These are phyloP conservation scores for Eulimnadia texana DNA, from an alignment of 1,140 invertebrate genomes.

Conservation along the genomic window DNA sequence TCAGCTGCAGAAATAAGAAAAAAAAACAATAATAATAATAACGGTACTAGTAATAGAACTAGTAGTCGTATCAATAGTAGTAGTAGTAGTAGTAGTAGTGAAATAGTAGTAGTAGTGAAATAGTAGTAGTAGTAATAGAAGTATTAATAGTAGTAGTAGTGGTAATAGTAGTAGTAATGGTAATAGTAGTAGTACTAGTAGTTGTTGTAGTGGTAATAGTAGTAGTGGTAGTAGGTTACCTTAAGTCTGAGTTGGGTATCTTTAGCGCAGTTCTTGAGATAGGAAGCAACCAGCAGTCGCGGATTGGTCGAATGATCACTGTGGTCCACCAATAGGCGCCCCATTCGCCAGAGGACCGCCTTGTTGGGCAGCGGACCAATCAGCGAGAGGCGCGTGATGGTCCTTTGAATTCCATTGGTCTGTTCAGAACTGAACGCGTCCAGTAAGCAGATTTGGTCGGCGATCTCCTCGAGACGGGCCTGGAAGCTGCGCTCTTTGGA, in stretches of 20 bases:
- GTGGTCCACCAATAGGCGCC: constrained; percentile 28
- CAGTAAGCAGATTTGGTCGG: constrained; percentile 29
- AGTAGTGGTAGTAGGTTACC: too few relatives aligned
- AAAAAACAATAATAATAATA: not conserved
- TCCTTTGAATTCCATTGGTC: constrained; percentile 20
- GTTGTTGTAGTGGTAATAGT: too few relatives aligned
- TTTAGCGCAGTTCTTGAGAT: constrained; percentile 11
- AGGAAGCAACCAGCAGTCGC: not conserved
- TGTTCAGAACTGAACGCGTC: constrained; percentile 24
- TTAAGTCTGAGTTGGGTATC: not conserved
- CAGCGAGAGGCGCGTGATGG: constrained; percentile 24
- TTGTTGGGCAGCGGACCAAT: constrained; percentile 18
- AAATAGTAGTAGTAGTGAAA: too few relatives aligned
- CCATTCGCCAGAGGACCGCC: constrained; percentile 21
- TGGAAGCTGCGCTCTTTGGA: constrained; percentile 24
- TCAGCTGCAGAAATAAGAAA: constrained; percentile 14
- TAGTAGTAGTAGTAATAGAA: too few relatives aligned
- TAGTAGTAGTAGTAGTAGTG: too few relatives aligned
- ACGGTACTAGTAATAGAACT: too few relatives aligned
- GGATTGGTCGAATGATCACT: constrained; percentile 2
- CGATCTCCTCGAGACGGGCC: constrained; percentile 24
- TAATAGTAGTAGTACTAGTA: too few relatives aligned
- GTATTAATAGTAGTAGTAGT: too few relatives aligned
- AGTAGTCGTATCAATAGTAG: too few relatives aligned
- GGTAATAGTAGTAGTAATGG: too few relatives aligned